phyloP scores from a whole-genome alignment of 2,797 vertebrate species.

The Cheirogaleus major region DNA sequence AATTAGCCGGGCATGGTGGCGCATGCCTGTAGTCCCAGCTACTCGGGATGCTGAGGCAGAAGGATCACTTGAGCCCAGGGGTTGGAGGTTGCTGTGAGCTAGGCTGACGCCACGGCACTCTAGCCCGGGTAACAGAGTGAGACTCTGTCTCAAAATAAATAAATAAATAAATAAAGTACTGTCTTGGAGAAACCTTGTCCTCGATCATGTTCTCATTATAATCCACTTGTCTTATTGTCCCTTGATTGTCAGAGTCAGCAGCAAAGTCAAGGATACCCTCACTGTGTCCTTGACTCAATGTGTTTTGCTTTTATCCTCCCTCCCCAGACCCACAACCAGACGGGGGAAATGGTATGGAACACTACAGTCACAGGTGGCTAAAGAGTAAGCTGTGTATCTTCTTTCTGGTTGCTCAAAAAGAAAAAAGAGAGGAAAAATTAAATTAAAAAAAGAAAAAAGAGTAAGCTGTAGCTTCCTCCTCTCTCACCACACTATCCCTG shows the following conservation, averaged over 20 bases:
- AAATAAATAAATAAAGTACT: no score
- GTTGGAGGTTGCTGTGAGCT: no score
- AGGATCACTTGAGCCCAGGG: no score
- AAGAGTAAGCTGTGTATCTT: neutral
- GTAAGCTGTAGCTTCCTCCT: neutral
- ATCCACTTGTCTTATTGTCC: neutral
- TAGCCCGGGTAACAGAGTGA: no score
- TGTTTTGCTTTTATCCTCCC: neutral
- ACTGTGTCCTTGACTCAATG: neutral
- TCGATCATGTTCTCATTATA: neutral
- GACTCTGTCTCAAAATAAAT: no score
- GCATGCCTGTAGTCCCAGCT: no score
- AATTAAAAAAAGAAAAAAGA: neutral
- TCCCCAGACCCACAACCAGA: neutral
- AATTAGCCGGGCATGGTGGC: no score
- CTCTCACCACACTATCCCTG: neutral
- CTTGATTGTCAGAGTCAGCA: neutral
- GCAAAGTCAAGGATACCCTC: neutral
- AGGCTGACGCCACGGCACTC: no score
- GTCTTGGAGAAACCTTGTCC: neutral
- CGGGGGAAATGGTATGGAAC: neutral
- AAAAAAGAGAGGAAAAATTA: no score
- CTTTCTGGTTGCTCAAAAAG: no score
- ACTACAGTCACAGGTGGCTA: neutral
- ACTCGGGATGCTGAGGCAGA: no score